phyloP scores from a whole-genome alignment of 2,113 vertebrate genomes.

The Platichthys stellatus region DNA sequence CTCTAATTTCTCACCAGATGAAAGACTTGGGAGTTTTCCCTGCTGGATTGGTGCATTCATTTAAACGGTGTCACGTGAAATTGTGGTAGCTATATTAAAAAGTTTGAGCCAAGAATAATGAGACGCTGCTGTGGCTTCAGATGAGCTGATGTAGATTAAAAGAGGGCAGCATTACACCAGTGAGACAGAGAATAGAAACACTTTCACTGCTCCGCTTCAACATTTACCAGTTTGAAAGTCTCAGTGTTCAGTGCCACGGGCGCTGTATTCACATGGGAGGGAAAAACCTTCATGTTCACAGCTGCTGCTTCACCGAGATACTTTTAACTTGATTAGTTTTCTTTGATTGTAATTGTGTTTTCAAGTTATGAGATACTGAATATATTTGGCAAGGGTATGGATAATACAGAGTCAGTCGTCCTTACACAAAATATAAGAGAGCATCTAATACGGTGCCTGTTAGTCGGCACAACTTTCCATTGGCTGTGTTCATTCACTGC shows the following conservation, averaged over 20 bases:
- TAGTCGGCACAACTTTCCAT: not conserved
- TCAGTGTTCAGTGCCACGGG: not conserved
- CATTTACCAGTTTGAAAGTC: constrained; percentile 4
- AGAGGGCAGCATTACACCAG: constrained; percentile 20
- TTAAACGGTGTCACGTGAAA: constrained; percentile 52
- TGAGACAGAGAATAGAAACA: constrained; percentile 30
- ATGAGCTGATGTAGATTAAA: constrained; percentile 43
- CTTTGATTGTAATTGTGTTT: not conserved
- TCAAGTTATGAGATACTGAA: not conserved
- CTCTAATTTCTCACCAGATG: constrained; percentile 58
- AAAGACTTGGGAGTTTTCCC: constrained; percentile 70
- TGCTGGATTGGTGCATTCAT: constrained; percentile 53
- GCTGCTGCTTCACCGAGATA: not conserved
- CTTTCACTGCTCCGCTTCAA: constrained; percentile 7
- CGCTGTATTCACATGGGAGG: not conserved
- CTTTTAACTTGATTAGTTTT: not conserved
- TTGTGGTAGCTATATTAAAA: constrained; percentile 22
- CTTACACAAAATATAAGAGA: constrained; percentile 3
- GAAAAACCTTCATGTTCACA: not conserved
- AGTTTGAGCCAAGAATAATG: constrained; percentile 43
- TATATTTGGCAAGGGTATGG: not conserved
- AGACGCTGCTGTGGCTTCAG: constrained; percentile 18
- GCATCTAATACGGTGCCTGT: not conserved
- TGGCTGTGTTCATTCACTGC: not conserved
- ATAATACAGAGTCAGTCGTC: not conserved